Evolutionary conservation across 1,140 invertebrate genomes (phyloP).

Genomic region (Stenopsyche tienmushanensis): DNA sequence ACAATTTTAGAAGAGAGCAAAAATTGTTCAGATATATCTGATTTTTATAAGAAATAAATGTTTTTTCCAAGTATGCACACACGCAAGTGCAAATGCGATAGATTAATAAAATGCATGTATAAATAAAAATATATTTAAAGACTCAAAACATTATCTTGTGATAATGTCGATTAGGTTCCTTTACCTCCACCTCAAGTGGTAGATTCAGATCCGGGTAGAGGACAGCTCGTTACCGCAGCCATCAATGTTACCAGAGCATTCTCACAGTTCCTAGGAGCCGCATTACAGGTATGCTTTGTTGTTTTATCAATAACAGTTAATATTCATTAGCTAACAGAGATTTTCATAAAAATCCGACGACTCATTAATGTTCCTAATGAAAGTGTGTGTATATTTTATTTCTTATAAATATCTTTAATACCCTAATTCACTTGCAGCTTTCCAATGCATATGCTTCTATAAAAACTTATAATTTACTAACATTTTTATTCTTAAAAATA

Average conservation of each 20-base stretch:
- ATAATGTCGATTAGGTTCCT: constrained; percentile 48
- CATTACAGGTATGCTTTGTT: constrained; percentile 66
- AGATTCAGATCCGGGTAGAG: constrained; percentile 52
- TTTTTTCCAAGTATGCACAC: too few species aligned
- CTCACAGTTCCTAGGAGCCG: constrained; percentile 71
- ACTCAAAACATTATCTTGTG: constrained; percentile 8
- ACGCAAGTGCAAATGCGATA: too few species aligned
- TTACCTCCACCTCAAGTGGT: constrained; percentile 53
- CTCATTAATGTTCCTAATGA: not conserved
- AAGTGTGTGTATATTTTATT: not conserved
- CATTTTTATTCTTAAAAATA: too few species aligned
- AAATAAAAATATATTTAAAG: not conserved
- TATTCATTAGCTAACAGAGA: too few species aligned
- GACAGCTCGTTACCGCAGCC: constrained; percentile 66
- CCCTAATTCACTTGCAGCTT: too few species aligned
- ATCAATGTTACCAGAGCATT: constrained; percentile 72
- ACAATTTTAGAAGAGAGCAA: constrained; percentile 1
- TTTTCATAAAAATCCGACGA: not conserved
- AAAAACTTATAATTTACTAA: too few species aligned
- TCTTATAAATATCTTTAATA: too few species aligned
- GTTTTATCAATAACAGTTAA: too few species aligned
- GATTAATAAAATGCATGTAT: too few species aligned
- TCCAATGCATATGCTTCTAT: not conserved
- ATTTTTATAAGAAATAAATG: too few species aligned
- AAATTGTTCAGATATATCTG: too few species aligned